These are phyloP conservation scores for Thysanoteuthis rhombus DNA, from an alignment of 2,888 invertebrate species.

Conservation along the genomic window DNA sequence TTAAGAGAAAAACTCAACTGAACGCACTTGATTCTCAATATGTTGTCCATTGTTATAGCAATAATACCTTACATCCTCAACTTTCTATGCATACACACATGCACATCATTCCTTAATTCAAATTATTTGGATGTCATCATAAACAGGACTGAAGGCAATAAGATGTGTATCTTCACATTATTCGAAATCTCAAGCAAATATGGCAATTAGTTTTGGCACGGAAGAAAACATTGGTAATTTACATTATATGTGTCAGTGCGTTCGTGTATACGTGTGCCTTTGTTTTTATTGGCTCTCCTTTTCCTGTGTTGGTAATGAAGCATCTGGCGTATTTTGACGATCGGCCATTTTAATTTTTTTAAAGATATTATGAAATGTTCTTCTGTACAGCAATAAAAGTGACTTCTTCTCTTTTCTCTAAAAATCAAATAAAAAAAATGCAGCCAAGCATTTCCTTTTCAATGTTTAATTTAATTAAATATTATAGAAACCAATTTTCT, in stretches of 20 bases:
- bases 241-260: neutral
- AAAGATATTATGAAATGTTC: neutral
- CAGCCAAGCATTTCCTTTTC: neutral
- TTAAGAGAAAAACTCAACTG: no score
- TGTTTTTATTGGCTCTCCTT: neutral
- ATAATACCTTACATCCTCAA: no score
- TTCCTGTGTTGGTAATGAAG: neutral
- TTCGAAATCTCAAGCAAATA: no score
- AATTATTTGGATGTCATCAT: no score
- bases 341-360: neutral
- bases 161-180: no score
- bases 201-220: neutral
- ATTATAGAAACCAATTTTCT: neutral
- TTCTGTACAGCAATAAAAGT: neutral
- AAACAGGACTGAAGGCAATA: no score
- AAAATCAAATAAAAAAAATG: neutral
- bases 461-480: neutral
- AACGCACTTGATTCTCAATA: no score
- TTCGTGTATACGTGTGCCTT: neutral
- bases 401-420: neutral
- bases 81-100: no score
- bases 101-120: no score
- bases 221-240: neutral
- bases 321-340: neutral
- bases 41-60: no score